Evolutionary conservation across 2,888 invertebrate genomes (phyloP), one percentile per base, ranked within the genome.

Genomic region (Galeruca laticollis): DNA sequence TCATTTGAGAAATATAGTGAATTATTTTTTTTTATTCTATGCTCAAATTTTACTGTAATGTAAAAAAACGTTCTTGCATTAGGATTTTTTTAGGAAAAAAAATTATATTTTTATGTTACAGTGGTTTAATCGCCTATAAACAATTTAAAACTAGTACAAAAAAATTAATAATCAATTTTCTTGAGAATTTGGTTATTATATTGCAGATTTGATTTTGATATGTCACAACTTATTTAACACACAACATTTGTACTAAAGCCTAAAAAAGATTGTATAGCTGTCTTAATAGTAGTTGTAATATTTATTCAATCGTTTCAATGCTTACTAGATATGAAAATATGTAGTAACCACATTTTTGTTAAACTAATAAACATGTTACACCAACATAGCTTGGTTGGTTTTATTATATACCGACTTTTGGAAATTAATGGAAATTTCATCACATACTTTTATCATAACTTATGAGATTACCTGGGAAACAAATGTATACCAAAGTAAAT

Each of bases 91-190:
- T 15, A 15, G 47, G 15, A 47, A 9, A 18, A 18, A 37, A 37
- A 37, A 9, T 37, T 37, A 37, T 6, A 47, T 47, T 47, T 47
- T 47, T 18, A 47, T 47, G 47, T 47, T 15, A 47, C n/a, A 47
- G 10, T 47, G 47, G 18, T 47, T 47, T 47, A 26, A 26, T 26
- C 26, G 6, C 26, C 3, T 3, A 26, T 26, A 26, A 6, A 26
- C 3, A 26, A 26, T 26, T 26, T 26, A 26, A 26, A 26, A 26
- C 6, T 26, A 26, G 26, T 26, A 26, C 26, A 26, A 26, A 26
- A 26, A 0, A 5, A 26, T 26, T 6, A 26, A 5, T 26, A 1
- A 26, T n/a, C n/a, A n/a, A n/a, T n/a, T n/a, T n/a, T n/a, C 26
- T 26, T 26, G 26, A 26, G n/a, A 26, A 6, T 26, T 26, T 26